Percentiles rank a stretch among this genome's conserved stretches.
Evolutionary conservation across 2,888 invertebrate species (phyloP).

Genomic region (Spatulosminthurus flaviceps): DNA sequence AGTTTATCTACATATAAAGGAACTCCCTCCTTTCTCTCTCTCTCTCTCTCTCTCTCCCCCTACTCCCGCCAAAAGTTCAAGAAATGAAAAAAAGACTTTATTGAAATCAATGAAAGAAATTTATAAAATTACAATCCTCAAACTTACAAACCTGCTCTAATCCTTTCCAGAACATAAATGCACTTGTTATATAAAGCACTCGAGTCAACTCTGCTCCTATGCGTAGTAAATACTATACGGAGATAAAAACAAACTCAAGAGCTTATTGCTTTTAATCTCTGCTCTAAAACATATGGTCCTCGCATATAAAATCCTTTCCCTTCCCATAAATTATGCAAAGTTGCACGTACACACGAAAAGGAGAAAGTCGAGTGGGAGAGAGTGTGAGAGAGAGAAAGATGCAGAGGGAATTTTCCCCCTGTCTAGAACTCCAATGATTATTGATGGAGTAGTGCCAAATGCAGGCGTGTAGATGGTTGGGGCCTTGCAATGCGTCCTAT

Average conservation of each 20-base stretch:
- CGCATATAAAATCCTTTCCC: constrained; percentile 1
- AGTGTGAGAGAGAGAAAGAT: not conserved
- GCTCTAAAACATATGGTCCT: constrained; percentile 5
- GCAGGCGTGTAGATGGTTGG: not conserved
- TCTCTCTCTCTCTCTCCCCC: too few relatives aligned
- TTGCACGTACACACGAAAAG: not conserved
- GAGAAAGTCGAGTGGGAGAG: not conserved
- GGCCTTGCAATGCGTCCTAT: not conserved
- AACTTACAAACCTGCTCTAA: too few relatives aligned
- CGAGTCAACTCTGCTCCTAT: too few relatives aligned
- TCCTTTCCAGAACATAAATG: too few relatives aligned
- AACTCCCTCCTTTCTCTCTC: too few relatives aligned
- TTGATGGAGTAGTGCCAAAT: constrained; percentile 18
- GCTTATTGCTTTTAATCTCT: constrained; percentile 1
- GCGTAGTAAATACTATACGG: too few relatives aligned
- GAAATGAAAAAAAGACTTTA: too few relatives aligned
- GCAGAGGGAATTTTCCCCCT: not conserved
- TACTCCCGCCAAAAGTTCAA: too few relatives aligned
- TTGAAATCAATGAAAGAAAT: too few relatives aligned
- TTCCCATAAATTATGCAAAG: constrained; percentile 7
- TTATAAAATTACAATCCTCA: too few relatives aligned
- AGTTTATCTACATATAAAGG: too few relatives aligned
- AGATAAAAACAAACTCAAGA: not conserved
- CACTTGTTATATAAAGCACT: too few relatives aligned
- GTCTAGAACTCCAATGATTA: constrained; percentile 1